Conservation (phyloP, 1,140 invertebrate species). For the Saxidomus purpurata region DNA sequence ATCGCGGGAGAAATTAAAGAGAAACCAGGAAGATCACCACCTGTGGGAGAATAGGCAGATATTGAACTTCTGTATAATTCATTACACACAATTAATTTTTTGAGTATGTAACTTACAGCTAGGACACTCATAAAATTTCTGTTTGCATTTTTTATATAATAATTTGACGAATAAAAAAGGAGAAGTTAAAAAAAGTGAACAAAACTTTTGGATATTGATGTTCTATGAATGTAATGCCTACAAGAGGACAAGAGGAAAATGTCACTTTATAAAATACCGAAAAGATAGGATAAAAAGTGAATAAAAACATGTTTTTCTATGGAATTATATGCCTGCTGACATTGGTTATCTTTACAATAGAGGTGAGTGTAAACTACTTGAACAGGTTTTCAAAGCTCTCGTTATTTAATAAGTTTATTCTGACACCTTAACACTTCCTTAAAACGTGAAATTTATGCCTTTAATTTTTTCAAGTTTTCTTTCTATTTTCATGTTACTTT, state of each 20-base stretch:
- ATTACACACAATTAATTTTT: neutral
- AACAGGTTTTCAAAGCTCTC: neutral
- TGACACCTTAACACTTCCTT: neutral
- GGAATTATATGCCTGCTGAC: neutral
- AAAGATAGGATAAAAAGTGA: neutral
- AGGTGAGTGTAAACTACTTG: slow-evolving; percentile 8
- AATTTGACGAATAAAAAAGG: too few species aligned
- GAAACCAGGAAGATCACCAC: neutral
- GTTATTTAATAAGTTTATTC: neutral
- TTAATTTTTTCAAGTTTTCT: neutral
- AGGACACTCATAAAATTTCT: too few species aligned
- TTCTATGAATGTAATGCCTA: too few species aligned
- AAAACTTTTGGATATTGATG: too few species aligned
- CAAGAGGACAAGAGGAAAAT: neutral
- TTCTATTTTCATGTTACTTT: neutral
- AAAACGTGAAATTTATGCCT: neutral
- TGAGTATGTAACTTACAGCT: neutral
- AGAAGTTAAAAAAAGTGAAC: too few species aligned
- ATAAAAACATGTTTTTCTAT: neutral
- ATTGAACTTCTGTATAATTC: neutral
- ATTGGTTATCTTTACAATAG: neutral
- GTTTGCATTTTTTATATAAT: too few species aligned
- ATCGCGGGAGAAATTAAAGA: neutral
- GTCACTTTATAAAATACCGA: neutral
- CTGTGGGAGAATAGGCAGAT: neutral